A percentile compares a stretch with the other conserved stretches of the same genome.
Conservation (phyloP, 2,888 invertebrate species). For the Ethmia dodecea region DNA sequence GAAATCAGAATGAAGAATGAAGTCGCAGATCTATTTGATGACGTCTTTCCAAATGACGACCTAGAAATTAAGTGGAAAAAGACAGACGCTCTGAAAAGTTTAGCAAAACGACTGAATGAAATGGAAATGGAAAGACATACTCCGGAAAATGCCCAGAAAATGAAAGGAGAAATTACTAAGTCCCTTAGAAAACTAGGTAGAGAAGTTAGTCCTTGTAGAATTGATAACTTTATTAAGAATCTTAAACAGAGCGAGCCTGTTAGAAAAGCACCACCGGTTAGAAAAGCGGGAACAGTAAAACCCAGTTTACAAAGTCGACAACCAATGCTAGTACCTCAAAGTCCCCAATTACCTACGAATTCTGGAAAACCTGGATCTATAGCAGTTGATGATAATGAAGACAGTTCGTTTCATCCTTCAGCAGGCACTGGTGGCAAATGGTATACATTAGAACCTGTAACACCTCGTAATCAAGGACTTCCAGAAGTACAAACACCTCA, state of each 20-base stretch:
- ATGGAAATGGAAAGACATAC: conserved; percentile 36
- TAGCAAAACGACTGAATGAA: conserved; percentile 39
- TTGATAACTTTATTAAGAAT: conserved; percentile 33
- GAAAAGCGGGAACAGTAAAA: too few species aligned
- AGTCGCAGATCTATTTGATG: conserved; percentile 32
- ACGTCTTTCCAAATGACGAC: conserved; percentile 21
- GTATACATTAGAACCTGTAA: too few species aligned
- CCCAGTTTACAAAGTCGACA: too few species aligned
- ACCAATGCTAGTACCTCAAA: too few species aligned
- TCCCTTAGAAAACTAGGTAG: conserved; percentile 31
- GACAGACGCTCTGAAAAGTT: conserved; percentile 26
- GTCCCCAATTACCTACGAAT: too few species aligned
- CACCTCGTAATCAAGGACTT: too few species aligned
- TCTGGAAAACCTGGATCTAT: too few species aligned
- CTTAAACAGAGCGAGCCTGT: conserved; percentile 28
- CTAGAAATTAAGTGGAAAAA: conserved; percentile 16
- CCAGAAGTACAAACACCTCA: too few species aligned
- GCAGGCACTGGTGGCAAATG: too few species aligned
- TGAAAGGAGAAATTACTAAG: conserved; percentile 35
- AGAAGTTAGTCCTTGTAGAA: conserved; percentile 21
- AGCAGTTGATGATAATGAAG: too few species aligned
- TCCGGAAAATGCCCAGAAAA: conserved; percentile 29
- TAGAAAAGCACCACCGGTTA: conserved; percentile 22
- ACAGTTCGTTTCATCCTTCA: too few species aligned
- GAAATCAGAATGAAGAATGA: conserved; percentile 29